A percentile compares a stretch with the other conserved stretches of the same genome.
phyloP scores from a whole-genome alignment of 37 sponge, comb jelly and placozoan species.

The Oopsacas minuta region DNA sequence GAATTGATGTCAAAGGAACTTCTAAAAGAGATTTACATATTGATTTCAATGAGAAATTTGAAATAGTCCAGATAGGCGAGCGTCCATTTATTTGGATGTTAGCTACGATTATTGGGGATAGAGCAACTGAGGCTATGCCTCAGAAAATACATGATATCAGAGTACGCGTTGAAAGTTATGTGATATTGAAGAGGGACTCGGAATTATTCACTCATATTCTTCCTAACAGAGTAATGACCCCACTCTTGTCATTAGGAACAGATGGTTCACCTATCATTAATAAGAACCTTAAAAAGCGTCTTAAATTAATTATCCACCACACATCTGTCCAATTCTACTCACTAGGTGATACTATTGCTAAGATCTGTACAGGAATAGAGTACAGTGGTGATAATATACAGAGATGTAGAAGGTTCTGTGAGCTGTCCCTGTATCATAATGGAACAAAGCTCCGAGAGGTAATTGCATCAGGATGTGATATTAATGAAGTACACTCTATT shows the following conservation, averaged over 20 bases:
- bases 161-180: neutral
- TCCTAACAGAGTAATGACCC: neutral
- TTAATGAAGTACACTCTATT: neutral
- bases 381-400: neutral
- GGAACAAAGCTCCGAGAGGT: neutral
- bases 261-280: neutral
- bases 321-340: neutral
- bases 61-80: neutral
- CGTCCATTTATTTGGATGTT: slow-evolving; percentile 6
- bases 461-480: neutral
- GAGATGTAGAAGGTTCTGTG: neutral
- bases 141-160: neutral
- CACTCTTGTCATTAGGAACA: neutral
- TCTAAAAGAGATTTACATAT: neutral
- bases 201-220: neutral
- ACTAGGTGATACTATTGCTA: neutral
- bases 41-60: neutral
- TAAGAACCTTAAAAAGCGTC: neutral
- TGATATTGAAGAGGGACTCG: neutral
- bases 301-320: neutral
- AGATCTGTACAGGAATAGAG: neutral
- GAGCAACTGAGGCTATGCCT: neutral
- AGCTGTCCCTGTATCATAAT: neutral
- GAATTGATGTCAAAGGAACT: neutral
- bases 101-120: neutral